A percentile compares a stretch with the other conserved stretches of the same genome.
phyloP scores from a whole-genome alignment of 2,797 vertebrate species.

The Sebastes oblongus region DNA sequence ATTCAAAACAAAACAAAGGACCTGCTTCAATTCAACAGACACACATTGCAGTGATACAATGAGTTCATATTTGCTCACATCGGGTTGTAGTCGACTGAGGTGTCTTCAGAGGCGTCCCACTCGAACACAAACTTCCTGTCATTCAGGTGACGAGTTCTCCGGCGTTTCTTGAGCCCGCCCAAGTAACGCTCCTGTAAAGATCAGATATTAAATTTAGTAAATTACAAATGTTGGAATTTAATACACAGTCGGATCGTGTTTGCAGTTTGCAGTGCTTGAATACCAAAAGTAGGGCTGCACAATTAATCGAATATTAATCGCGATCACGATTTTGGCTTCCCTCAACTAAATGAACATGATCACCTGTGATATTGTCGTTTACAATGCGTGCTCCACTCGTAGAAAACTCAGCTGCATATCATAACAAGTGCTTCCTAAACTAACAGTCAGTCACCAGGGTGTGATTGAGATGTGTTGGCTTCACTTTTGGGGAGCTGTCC shows the following conservation, averaged over 20 bases:
- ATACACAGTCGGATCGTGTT: background rate
- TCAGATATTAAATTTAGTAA: background rate
- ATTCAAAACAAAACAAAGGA: background rate
- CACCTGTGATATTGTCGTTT: too few relatives aligned
- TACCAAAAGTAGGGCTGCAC: background rate
- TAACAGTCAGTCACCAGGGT: too few relatives aligned
- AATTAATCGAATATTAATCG: too few relatives aligned
- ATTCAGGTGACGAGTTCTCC: constrained; percentile 95
- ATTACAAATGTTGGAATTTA: background rate
- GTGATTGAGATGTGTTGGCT: too few relatives aligned
- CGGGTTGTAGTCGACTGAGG: constrained; percentile 95
- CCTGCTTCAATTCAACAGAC: background rate
- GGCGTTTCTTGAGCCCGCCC: constrained; percentile 93
- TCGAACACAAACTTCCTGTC: constrained; percentile 99
- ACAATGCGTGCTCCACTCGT: too few relatives aligned
- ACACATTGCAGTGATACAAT: background rate
- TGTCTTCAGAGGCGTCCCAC: constrained; percentile 98
- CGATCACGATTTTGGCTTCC: too few relatives aligned
- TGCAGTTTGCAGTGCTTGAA: background rate
- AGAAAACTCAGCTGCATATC: too few relatives aligned
- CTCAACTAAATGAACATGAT: too few relatives aligned
- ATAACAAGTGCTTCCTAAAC: too few relatives aligned
- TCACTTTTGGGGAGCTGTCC: too few relatives aligned
- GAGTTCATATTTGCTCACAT: constrained; percentile 83
- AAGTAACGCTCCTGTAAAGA: constrained; percentile 91